Base-by-base conservation (phyloP, 2,888 invertebrate species). In the Andrena fulva region DNA sequence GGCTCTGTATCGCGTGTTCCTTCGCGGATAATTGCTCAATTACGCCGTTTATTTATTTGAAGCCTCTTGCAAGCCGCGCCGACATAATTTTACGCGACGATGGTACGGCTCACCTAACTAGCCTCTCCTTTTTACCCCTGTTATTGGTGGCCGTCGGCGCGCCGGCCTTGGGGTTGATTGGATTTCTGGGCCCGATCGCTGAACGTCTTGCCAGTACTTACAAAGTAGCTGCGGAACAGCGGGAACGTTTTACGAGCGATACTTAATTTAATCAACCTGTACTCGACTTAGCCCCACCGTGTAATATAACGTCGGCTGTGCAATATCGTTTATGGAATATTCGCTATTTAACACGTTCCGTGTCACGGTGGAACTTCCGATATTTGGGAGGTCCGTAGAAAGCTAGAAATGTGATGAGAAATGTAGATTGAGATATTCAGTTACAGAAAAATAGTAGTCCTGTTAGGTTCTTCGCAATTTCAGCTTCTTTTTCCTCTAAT, bases 1-100 rank as follows among this genome's bases (percentile, higher is more conserved):
- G 80, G 81, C 73, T 72, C 31, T 54, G 83, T 77, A 77, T 73
- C 70, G 80, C 77, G 83, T 67, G 76, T 73, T 70, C 73, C 75
- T 8, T 71, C 77, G 69, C 72, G 74, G 80, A 88, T 90, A 90
- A 91, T 91, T 90, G 89, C 80, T 85, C 90, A 87, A 90, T 91
- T 88, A 77, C 68, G 76, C 66, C 71, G 74, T 86, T 89, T 85
- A 89, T 90, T 88, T 84, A 86, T 87, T 70, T 75, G 77, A 76
- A 85, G 80, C 71, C 63, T 29, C 29, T 70, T 42, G 27, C 20
- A 35, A 56, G 33, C 33, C 42, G 52, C 69, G 52, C 27, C 66
- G 78, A 4, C 20, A 50, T 56, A 84, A 80, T 81, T 84, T 84
- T 16, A 56, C 69, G 16, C 64, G 35, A 50, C 42, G 59, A 69